Percentiles rank a stretch among this genome's conserved stretches.
Conservation (phyloP, 2,888 invertebrate genomes). For the Monochamus alternatus region DNA sequence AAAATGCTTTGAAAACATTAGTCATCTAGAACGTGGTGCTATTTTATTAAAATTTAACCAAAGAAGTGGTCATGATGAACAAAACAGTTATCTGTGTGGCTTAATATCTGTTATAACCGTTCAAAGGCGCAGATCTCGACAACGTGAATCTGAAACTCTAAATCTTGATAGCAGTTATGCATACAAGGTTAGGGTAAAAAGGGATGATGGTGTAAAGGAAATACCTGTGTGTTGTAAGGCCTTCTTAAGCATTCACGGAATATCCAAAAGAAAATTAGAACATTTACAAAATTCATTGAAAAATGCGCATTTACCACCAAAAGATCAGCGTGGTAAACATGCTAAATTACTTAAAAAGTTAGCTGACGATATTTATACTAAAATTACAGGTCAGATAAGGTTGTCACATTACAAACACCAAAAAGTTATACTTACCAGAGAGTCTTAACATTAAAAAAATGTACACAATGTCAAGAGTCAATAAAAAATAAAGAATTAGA, state of each 20-base stretch:
- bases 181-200: neutral
- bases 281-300: slow-evolving; percentile 29
- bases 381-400: slow-evolving; percentile 15
- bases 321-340: slow-evolving; percentile 24
- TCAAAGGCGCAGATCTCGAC: too few species aligned
- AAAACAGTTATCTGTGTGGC: too few species aligned
- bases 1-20: too few species aligned
- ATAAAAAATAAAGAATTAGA: too few species aligned
- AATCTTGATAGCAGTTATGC: too few species aligned
- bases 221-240: slow-evolving; percentile 14
- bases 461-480: neutral
- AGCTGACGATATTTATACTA: neutral
- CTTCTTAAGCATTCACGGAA: slow-evolving; percentile 19
- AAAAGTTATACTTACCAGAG: slow-evolving; percentile 4
- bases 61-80: too few species aligned
- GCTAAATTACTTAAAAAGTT: slow-evolving; percentile 11
- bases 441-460: slow-evolving; percentile 1
- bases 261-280: slow-evolving; percentile 25
- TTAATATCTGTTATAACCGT: too few species aligned
- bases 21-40: too few species aligned
- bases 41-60: too few species aligned
- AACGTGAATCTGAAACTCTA: too few species aligned
- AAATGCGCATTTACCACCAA: slow-evolving; percentile 1
- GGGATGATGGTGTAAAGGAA: neutral
- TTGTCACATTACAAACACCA: slow-evolving; percentile 19